phyloP scores from a whole-genome alignment of 2,797 vertebrate species.

The Enteromius afrohamiltoni region DNA sequence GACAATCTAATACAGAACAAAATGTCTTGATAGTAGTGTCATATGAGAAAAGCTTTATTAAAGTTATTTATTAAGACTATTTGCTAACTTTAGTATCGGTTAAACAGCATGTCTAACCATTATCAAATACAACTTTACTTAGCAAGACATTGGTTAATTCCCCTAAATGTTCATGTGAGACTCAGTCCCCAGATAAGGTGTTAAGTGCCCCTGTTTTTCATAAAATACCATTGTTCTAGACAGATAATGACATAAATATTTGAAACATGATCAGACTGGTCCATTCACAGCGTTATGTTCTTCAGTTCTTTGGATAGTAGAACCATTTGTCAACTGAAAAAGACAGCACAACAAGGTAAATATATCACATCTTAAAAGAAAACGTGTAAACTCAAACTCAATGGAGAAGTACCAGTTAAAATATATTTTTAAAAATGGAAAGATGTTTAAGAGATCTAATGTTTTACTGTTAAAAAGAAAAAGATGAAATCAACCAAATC shows the following conservation, averaged over 20 bases:
- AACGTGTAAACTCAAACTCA: not conserved
- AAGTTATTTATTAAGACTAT: slow-evolving; percentile 57
- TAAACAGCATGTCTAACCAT: slow-evolving; percentile 59
- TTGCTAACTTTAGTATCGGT: slow-evolving; percentile 41
- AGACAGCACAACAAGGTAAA: slow-evolving; percentile 39
- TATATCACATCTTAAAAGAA: not conserved
- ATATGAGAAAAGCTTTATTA: slow-evolving; percentile 70
- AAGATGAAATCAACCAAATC: not conserved
- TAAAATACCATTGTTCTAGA: slow-evolving; percentile 55
- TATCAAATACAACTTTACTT: slow-evolving; percentile 62
- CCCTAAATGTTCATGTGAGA: slow-evolving; percentile 7
- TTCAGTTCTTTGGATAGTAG: slow-evolving; percentile 84
- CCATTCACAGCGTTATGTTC: slow-evolving; percentile 41
- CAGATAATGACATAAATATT: slow-evolving; percentile 37
- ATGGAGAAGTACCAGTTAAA: not conserved
- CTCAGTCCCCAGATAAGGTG: slow-evolving; percentile 5
- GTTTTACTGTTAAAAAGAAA: not conserved
- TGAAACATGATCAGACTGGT: slow-evolving; percentile 46
- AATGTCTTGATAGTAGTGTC: not conserved
- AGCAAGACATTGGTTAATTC: slow-evolving; percentile 47
- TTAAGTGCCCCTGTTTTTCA: slow-evolving; percentile 21
- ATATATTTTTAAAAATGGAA: not conserved
- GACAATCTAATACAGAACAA: not conserved
- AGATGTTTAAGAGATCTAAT: not conserved
- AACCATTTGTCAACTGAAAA: slow-evolving; percentile 91